Conservation (phyloP, 2,797 vertebrate species). For the Rhadinocentrus ornatus region DNA sequence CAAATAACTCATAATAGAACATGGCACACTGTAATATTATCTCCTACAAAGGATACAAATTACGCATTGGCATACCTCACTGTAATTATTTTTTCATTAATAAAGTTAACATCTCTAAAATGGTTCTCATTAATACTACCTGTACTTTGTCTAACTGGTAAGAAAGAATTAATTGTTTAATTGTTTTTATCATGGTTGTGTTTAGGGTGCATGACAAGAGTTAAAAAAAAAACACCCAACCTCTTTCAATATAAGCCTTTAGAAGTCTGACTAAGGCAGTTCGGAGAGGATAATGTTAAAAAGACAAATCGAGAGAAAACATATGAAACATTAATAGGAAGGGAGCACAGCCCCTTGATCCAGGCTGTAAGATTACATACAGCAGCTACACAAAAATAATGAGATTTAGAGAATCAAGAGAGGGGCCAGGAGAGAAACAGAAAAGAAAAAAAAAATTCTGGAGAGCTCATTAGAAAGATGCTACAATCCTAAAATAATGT, state of each 20-base stretch:
- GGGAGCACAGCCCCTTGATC: constrained; percentile 40
- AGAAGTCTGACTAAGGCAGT: constrained; percentile 9
- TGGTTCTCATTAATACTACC: too few species aligned
- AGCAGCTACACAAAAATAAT: constrained; percentile 62
- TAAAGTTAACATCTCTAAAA: constrained; percentile 5
- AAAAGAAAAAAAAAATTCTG: constrained; percentile 8
- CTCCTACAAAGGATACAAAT: constrained; percentile 14
- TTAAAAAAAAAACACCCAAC: constrained; percentile 14
- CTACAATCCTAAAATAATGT: constrained; percentile 33
- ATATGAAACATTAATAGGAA: constrained; percentile 42
- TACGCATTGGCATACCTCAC: background rate
- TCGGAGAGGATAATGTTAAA: constrained; percentile 31
- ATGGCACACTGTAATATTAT: background rate
- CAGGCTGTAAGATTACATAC: constrained; percentile 55
- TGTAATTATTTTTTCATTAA: constrained; percentile 10
- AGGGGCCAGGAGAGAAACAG: constrained; percentile 20
- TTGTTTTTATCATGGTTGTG: constrained; percentile 8
- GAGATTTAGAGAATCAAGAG: constrained; percentile 50
- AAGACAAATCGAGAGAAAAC: constrained; percentile 36
- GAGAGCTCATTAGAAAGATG: constrained; percentile 46
- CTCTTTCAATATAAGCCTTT: constrained; percentile 3
- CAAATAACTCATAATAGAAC: background rate
- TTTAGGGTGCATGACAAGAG: background rate
- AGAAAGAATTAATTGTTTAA: background rate
- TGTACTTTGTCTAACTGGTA: background rate